Conservation (phyloP, 2,113 vertebrate genomes). For the Piaya cayana region DNA sequence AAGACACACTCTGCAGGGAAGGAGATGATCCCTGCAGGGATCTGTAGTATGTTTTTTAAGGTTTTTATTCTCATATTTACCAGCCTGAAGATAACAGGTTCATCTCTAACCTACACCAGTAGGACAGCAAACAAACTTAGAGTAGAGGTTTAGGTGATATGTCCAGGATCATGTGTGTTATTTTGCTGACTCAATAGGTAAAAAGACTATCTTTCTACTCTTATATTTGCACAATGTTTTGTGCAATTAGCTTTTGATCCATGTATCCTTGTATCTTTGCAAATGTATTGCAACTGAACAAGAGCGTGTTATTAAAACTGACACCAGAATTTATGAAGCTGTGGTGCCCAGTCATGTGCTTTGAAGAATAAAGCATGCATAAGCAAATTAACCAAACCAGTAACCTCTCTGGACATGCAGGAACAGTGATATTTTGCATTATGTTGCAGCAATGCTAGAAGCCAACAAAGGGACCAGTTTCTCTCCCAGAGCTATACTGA, state of each 20-base stretch:
- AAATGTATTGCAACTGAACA: background rate
- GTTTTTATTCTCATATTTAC: background rate
- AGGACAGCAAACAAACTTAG: background rate
- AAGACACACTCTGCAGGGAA: background rate
- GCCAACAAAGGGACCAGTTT: background rate
- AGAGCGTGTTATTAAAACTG: background rate
- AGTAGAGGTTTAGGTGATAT: background rate
- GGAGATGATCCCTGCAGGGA: background rate
- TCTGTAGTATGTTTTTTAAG: background rate
- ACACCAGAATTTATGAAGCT: background rate
- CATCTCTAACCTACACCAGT: background rate
- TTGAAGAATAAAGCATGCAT: background rate
- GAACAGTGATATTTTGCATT: background rate
- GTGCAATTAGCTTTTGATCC: background rate
- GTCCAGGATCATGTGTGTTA: background rate
- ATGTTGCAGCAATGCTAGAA: background rate
- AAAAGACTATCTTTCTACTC: background rate
- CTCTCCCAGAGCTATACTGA: conserved; percentile 20
- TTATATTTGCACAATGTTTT: background rate
- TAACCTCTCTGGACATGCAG: background rate
- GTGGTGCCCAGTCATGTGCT: background rate
- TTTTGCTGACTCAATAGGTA: background rate
- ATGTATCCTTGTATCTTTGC: background rate
- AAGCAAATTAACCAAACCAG: conserved; percentile 13
- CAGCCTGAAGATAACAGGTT: background rate